Evolutionary conservation across 1,140 invertebrate species (phyloP).

Genomic region (Phenacoccus solenopsis): DNA sequence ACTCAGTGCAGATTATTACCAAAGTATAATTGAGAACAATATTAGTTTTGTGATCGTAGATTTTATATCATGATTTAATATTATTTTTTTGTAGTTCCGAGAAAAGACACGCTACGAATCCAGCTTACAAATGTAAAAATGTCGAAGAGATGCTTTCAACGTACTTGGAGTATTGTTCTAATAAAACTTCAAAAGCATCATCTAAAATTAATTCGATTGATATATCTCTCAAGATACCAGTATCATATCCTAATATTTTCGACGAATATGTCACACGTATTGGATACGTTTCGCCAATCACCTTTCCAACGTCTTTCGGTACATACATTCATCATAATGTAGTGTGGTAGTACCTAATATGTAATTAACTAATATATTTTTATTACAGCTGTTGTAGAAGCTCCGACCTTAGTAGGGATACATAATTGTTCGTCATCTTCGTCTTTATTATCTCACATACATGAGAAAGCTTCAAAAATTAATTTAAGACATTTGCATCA

Average conservation of each 20-base stretch:
- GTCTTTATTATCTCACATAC: not conserved
- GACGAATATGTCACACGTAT: not conserved
- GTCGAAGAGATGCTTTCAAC: not conserved
- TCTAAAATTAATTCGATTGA: not conserved
- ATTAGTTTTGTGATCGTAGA: not conserved
- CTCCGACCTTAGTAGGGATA: not conserved
- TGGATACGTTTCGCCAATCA: not conserved
- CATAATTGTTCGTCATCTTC: not conserved
- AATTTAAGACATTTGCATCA: not conserved
- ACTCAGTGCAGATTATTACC: not conserved
- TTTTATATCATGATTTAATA: not conserved
- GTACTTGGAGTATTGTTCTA: not conserved
- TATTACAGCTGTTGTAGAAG: not conserved
- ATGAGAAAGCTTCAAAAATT: not conserved
- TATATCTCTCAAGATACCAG: not conserved
- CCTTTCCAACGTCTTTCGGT: not conserved
- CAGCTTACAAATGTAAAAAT: not conserved
- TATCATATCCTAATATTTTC: conserved; percentile 1
- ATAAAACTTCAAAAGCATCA: not conserved
- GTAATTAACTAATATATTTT: not conserved
- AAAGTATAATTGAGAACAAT: not conserved
- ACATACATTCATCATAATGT: not conserved
- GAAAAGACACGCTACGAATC: not conserved
- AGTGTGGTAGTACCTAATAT: not conserved
- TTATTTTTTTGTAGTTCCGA: not conserved